Evolutionary conservation across 2,888 invertebrate genomes (phyloP).

Genomic region (Xanthia icteritia): DNA sequence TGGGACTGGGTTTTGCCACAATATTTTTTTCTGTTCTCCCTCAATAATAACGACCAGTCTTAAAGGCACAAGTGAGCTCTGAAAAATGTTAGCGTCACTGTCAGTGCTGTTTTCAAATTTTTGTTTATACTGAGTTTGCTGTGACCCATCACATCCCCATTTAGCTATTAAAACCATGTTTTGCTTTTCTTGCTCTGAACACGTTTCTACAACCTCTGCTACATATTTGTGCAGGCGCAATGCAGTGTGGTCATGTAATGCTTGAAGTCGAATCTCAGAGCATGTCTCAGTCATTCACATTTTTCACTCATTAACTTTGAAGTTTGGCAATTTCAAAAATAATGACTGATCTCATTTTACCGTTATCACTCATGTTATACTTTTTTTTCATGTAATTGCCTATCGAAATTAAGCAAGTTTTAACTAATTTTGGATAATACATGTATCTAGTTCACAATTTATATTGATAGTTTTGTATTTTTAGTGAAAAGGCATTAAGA

Average conservation of each 20-base stretch:
- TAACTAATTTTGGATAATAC: no score
- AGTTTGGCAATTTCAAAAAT: no score
- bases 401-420: no score
- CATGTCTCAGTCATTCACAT: background rate
- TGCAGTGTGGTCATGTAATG: background rate
- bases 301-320: no score
- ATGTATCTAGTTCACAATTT: no score
- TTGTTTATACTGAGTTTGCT: background rate
- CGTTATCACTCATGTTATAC: no score
- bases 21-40: background rate
- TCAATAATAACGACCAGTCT: conserved; percentile 16
- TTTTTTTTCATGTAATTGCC: no score
- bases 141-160: conserved; percentile 10
- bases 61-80: conserved; percentile 22
- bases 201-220: background rate
- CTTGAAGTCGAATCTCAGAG: background rate
- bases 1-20: no score
- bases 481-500: no score
- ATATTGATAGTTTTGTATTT: no score
- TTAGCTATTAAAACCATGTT: background rate
- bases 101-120: background rate
- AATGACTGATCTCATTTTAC: no score
- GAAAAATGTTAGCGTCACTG: conserved; percentile 23
- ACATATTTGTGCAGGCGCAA: background rate
- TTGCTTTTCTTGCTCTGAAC: background rate